Conservation (phyloP, 2,113 vertebrate genomes). For the Psilopogon haemacephalus region DNA sequence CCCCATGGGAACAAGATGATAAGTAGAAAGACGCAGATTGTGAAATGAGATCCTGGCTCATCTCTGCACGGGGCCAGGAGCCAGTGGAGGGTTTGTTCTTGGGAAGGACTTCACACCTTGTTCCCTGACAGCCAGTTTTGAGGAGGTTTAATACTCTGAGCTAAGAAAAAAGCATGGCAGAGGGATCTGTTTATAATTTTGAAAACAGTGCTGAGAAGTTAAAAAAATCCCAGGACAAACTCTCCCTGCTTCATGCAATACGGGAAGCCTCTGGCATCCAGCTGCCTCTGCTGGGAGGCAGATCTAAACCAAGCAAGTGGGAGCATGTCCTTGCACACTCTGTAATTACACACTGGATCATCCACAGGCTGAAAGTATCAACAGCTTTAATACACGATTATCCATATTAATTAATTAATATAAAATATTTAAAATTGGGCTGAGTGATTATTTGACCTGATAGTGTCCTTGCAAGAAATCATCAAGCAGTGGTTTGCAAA, state of each 20-base stretch:
- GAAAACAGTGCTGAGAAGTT: not conserved
- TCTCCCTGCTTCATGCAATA: not conserved
- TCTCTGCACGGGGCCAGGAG: accelerated
- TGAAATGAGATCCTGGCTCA: not conserved
- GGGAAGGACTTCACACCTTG: not conserved
- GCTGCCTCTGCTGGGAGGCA: not conserved
- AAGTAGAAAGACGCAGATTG: not conserved
- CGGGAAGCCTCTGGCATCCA: not conserved
- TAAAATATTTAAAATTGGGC: not conserved
- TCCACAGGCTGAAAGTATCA: not conserved
- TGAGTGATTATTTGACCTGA: not conserved
- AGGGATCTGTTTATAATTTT: not conserved
- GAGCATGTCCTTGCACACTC: not conserved
- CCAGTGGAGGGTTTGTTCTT: not conserved
- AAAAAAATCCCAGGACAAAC: not conserved
- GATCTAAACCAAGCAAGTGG: not conserved
- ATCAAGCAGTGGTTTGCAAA: not conserved
- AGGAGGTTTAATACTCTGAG: not conserved
- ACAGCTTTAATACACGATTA: not conserved
- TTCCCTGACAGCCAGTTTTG: not conserved
- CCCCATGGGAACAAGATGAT: not conserved
- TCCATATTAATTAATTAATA: not conserved
- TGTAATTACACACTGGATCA: not conserved
- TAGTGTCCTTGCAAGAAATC: not conserved
- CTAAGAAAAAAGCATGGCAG: not conserved